Evolutionary conservation across 2,888 invertebrate species (phyloP).

Genomic region (Nomada fucata): DNA sequence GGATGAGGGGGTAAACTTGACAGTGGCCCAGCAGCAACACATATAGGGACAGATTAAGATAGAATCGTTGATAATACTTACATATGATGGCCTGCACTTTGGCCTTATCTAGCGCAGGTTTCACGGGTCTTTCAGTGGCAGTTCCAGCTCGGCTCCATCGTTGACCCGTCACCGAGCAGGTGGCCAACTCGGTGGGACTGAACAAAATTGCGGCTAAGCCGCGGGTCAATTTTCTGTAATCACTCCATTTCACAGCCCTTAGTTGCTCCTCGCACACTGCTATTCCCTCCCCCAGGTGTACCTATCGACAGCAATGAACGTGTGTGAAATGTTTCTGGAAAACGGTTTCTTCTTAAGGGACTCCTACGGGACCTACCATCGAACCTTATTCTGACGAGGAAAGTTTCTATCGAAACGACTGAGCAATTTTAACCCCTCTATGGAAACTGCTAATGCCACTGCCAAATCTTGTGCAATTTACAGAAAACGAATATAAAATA

Average conservation of each 20-base stretch:
- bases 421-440: no score
- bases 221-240: constrained; percentile 90
- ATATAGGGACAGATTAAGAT: no score
- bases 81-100: constrained; percentile 91
- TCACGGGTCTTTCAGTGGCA: constrained; percentile 89
- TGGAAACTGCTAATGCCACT: no score
- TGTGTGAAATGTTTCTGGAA: background rate
- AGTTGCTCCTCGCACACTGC: constrained; percentile 90
- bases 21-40: background rate
- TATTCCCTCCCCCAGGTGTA: constrained; percentile 90
- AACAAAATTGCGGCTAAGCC: constrained; percentile 90
- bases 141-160: constrained; percentile 91
- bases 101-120: constrained; percentile 89
- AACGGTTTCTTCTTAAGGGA: background rate
- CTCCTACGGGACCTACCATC: background rate
- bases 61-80: constrained; percentile 79
- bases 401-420: no score
- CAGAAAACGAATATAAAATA: no score
- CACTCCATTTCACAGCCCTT: constrained; percentile 90
- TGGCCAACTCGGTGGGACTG: constrained; percentile 90
- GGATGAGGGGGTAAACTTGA: background rate
- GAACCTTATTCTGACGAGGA: no score
- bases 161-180: constrained; percentile 91
- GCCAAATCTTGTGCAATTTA: no score
- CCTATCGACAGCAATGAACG: constrained; percentile 83